These are phyloP conservation scores for Sarcophaga caerulescens DNA, from an alignment of 2,888 invertebrate genomes.

Conservation along the genomic window DNA sequence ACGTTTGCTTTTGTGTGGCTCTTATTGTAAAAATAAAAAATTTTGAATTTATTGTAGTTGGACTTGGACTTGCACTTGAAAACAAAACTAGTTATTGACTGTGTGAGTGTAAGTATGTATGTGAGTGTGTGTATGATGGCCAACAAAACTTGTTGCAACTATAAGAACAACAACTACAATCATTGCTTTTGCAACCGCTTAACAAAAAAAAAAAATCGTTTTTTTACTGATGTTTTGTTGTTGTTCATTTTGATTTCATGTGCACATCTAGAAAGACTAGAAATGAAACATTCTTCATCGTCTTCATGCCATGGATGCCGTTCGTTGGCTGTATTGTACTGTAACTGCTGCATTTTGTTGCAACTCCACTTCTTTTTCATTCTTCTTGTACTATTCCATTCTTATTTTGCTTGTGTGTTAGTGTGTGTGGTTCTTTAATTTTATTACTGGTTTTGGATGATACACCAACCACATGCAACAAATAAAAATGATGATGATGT, in stretches of 20 bases:
- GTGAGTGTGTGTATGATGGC: neutral
- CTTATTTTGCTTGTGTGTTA: too few relatives aligned
- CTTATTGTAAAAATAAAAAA: conserved; percentile 3
- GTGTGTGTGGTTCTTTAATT: neutral
- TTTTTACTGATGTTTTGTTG: neutral
- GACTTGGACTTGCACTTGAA: conserved; percentile 69
- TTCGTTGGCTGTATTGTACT: neutral
- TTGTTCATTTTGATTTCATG: conserved; percentile 5
- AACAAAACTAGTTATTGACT: conserved; percentile 57
- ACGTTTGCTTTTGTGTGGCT: conserved; percentile 2
- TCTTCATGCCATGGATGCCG: neutral
- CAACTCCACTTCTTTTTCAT: neutral
- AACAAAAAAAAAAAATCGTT: conserved; percentile 9
- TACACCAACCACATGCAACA: conserved; percentile 35
- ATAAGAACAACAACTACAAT: conserved; percentile 31
- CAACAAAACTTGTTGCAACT: conserved; percentile 55
- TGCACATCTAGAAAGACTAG: conserved; percentile 31
- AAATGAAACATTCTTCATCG: conserved; percentile 48
- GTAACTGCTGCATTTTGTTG: conserved; percentile 1
- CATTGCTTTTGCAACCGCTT: neutral
- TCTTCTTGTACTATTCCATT: neutral
- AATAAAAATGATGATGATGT: conserved; percentile 17
- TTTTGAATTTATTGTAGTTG: conserved; percentile 63
- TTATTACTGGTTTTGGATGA: conserved; percentile 10
- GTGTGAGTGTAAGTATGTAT: too few relatives aligned